phyloP scores from a whole-genome alignment of 2,888 invertebrate species.

The Pegoplata infirma region DNA sequence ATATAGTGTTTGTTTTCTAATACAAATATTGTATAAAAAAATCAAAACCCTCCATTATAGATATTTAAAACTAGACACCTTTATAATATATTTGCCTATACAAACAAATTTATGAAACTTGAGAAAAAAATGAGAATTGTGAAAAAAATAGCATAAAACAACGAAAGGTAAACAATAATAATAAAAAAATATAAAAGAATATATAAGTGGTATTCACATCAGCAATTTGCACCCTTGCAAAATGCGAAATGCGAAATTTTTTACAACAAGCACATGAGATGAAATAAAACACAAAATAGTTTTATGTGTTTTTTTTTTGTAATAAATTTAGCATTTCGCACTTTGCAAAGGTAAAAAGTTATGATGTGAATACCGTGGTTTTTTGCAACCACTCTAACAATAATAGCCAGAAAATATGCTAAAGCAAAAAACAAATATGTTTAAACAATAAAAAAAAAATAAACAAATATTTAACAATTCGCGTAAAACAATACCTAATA shows the following conservation, averaged over 20 bases:
- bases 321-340: no score
- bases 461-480: slow-evolving; percentile 34
- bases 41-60: not conserved
- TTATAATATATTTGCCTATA: not conserved
- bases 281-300: no score
- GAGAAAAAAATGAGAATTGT: not conserved
- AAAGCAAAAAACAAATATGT: slow-evolving; percentile 1
- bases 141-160: not conserved
- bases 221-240: no score
- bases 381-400: not conserved
- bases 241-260: no score
- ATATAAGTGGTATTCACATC: no score
- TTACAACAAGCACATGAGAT: no score
- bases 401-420: slow-evolving; percentile 7
- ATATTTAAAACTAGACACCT: not conserved
- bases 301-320: no score
- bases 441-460: not conserved
- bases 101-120: not conserved
- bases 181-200: not conserved
- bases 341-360: no score
- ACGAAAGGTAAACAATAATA: slow-evolving; percentile 7
- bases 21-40: not conserved
- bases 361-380: no score
- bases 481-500: slow-evolving; percentile 38
- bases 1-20: not conserved